A percentile compares a stretch with the other conserved stretches of the same genome.
These are phyloP conservation scores for Apodemia duryi DNA, from an alignment of 2,888 invertebrate genomes.

Conservation along the genomic window DNA sequence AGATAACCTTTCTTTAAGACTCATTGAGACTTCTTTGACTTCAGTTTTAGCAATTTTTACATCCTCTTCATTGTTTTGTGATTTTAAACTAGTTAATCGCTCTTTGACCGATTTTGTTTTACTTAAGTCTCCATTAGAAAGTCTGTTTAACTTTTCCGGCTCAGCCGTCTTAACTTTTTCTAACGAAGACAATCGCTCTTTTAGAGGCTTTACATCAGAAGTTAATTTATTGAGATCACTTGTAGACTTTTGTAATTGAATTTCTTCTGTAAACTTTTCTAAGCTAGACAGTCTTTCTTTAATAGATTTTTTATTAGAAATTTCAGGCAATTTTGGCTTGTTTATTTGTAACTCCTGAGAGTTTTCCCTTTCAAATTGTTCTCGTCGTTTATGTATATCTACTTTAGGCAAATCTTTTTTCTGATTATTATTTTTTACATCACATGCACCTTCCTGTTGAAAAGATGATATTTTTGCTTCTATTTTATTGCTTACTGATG, in stretches of 20 bases:
- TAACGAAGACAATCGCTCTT: slow-evolving; percentile 81
- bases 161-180: slow-evolving; percentile 77
- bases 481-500: slow-evolving; percentile 77
- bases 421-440: slow-evolving; percentile 66
- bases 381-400: slow-evolving; percentile 88
- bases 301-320: slow-evolving; percentile 83
- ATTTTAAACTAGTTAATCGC: slow-evolving; percentile 66
- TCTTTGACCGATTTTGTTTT: slow-evolving; percentile 70
- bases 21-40: slow-evolving; percentile 73
- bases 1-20: slow-evolving; percentile 73
- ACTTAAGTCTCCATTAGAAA: slow-evolving; percentile 66
- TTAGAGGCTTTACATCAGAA: slow-evolving; percentile 81
- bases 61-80: slow-evolving; percentile 69
- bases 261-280: slow-evolving; percentile 82
- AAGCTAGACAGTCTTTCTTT: slow-evolving; percentile 85
- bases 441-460: slow-evolving; percentile 69
- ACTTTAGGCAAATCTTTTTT: slow-evolving; percentile 86
- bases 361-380: slow-evolving; percentile 88
- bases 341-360: slow-evolving; percentile 71
- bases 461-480: slow-evolving; percentile 82
- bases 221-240: slow-evolving; percentile 74
- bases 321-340: slow-evolving; percentile 80
- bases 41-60: slow-evolving; percentile 56
- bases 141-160: slow-evolving; percentile 65
- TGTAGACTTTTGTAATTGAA: slow-evolving; percentile 60